Evolutionary conservation across 2,113 vertebrate species (phyloP), one percentile per base, ranked within the genome.

Genomic region (Hypomesus transpacificus): DNA sequence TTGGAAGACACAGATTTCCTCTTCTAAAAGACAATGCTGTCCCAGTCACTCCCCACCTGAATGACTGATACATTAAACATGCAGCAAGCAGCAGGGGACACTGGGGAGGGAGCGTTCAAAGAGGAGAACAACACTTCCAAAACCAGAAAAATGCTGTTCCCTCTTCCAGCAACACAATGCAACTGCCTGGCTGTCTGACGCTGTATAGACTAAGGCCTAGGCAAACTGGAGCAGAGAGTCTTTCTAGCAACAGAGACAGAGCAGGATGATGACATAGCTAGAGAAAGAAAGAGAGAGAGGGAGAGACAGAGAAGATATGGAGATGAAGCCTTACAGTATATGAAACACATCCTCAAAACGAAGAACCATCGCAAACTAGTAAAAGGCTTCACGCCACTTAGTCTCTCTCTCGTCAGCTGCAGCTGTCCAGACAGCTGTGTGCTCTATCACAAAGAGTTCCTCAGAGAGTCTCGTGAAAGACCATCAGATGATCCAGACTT

Each of bases 51-150:
- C 83, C 66, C 85, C 81, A 89, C 90, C 89, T 87, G 86, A 89
- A 87, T 88, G 88, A 90, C 85, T 88, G 86, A 89, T 86, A 84
- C 86, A 90, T 92, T 89, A 91, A 91, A 90, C 89, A 89, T 87
- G 81, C 81, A 74, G 78, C 84, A 90, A 88, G 73, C 88, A 91
- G 89, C 84, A 59, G 85, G 86, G 78, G 82, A 85, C 82, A 79
- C 85, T 17, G 58, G 82, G 80, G 82, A 87, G 64, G 67, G 80
- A 77, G 59, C 2, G 69, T 90, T 91, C 87, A 91, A 90, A 91
- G 87, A 76, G n/a, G 31, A 84, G 84, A 87, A 87, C 81, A 81
- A 81, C 61, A 63, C 77, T 85, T 82, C 74, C 75, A 78, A 84
- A 79, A 65, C 31, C 4, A 70, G 63, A 76, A 82, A 75, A 73